These are phyloP conservation scores for Candidula unifasciata DNA, from an alignment of 2,888 invertebrate genomes.

Conservation along the genomic window DNA sequence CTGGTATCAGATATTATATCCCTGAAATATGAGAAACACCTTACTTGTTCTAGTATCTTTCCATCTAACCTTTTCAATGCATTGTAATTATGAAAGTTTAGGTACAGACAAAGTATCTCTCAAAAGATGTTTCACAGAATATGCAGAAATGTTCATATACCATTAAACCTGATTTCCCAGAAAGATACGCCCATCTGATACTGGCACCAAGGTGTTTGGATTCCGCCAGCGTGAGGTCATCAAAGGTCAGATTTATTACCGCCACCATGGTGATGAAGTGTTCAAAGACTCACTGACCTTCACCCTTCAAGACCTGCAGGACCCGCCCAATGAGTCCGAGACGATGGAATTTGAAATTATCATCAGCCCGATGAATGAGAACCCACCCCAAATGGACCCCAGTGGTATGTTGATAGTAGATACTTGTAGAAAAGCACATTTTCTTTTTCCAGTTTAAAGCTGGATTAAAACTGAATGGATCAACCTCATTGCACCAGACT, in stretches of 20 bases:
- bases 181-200: constrained; percentile 67
- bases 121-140: too few relatives aligned
- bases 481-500: too few relatives aligned
- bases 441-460: too few relatives aligned
- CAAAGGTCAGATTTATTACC: constrained; percentile 76
- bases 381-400: constrained; percentile 74
- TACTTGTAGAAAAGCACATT: too few relatives aligned
- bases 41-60: too few relatives aligned
- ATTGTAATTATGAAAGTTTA: too few relatives aligned
- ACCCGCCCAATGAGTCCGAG: constrained; percentile 76
- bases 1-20: too few relatives aligned
- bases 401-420: constrained; percentile 50
- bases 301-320: constrained; percentile 72
- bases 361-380: constrained; percentile 74
- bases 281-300: constrained; percentile 75
- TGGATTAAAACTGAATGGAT: too few relatives aligned
- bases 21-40: too few relatives aligned
- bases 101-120: too few relatives aligned
- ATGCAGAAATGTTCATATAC: neutral
- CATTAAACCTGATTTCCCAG: constrained; percentile 8
- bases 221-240: constrained; percentile 75
- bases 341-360: constrained; percentile 70
- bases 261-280: constrained; percentile 72
- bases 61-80: too few relatives aligned
- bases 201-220: constrained; percentile 69